Percentiles rank a stretch among this genome's conserved stretches.
These are phyloP conservation scores for Platorchestia sp. DNA, from an alignment of 1,140 invertebrate species.

Conservation along the genomic window DNA sequence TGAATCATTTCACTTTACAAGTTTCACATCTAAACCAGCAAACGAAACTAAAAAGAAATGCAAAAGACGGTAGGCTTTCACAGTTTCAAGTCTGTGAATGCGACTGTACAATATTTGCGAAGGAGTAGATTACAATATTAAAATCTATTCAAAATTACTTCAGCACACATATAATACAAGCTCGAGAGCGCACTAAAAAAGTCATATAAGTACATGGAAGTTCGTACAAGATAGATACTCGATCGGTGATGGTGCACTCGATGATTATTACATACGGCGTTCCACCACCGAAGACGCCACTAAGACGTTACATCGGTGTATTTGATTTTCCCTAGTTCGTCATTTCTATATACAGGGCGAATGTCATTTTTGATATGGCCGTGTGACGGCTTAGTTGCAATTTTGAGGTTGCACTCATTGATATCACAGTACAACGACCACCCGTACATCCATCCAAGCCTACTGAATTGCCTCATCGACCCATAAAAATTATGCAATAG, in stretches of 20 bases:
- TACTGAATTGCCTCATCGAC: too few species aligned
- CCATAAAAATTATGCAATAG: too few species aligned
- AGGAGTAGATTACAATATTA: not conserved
- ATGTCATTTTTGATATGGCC: too few species aligned
- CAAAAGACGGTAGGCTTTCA: not conserved
- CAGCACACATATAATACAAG: not conserved
- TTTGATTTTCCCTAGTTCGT: not conserved
- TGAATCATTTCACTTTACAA: not conserved
- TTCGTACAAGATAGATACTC: not conserved
- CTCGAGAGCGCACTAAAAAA: not conserved
- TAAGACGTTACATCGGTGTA: not conserved
- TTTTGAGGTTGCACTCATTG: too few species aligned
- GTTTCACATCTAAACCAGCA: not conserved
- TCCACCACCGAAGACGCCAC: too few species aligned
- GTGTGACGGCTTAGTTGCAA: too few species aligned
- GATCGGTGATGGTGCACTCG: not conserved
- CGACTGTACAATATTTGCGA: not conserved
- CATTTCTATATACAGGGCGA: too few species aligned
- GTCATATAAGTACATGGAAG: not conserved
- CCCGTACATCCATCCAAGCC: too few species aligned
- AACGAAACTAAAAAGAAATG: not conserved
- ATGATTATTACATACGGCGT: too few species aligned
- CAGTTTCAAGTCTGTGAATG: too few species aligned
- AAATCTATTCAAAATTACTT: not conserved
- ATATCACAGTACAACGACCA: too few species aligned